Conservation (phyloP, 2,888 invertebrate genomes). For the Mythimna lalbum region DNA sequence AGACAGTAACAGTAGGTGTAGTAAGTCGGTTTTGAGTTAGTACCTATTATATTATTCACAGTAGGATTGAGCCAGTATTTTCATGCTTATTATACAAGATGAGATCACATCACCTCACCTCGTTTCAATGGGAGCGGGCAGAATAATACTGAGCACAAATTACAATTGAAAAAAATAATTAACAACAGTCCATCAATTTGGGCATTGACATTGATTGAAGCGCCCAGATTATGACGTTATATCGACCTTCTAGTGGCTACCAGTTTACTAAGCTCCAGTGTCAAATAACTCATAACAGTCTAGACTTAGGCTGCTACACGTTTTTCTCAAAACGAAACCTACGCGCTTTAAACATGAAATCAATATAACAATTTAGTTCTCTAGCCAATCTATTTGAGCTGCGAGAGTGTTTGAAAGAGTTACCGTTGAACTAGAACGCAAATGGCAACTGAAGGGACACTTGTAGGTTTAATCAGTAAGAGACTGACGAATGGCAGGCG, state of each 20-base stretch:
- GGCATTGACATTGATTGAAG: not conserved
- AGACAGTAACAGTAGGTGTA: too few relatives aligned
- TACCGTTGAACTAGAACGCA: too few relatives aligned
- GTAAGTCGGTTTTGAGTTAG: too few relatives aligned
- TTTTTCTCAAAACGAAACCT: constrained; percentile 3
- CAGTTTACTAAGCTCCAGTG: constrained; percentile 16
- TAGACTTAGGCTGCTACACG: not conserved
- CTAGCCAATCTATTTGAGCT: not conserved
- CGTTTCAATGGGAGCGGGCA: not conserved
- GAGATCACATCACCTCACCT: too few relatives aligned
- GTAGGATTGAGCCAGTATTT: too few relatives aligned
- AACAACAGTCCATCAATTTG: not conserved
- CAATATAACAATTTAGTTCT: not conserved
- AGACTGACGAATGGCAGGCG: too few relatives aligned
- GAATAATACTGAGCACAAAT: not conserved
- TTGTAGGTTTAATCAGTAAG: too few relatives aligned
- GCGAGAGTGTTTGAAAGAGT: too few relatives aligned
- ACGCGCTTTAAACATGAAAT: constrained; percentile 1
- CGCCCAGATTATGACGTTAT: not conserved
- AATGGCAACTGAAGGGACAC: too few relatives aligned
- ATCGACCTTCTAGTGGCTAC: constrained; percentile 3
- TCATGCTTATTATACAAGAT: too few relatives aligned
- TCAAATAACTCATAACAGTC: constrained; percentile 14
- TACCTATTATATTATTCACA: too few relatives aligned
- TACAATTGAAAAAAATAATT: not conserved